Evolutionary conservation across 2,888 invertebrate genomes (phyloP).

Genomic region (Hecatera dysodea): DNA sequence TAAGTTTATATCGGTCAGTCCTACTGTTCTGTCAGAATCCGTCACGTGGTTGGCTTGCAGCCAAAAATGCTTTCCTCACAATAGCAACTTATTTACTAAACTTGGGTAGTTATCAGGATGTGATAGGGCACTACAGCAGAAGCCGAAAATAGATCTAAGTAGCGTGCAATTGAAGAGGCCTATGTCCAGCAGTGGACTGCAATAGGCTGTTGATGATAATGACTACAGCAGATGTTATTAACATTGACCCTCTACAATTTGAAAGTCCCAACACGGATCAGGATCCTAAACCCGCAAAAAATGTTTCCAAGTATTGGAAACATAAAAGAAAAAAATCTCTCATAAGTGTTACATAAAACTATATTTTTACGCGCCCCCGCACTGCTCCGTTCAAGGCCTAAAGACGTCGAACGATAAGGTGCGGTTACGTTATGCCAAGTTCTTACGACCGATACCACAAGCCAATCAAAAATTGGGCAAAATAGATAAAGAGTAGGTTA

Average conservation of each 20-base stretch:
- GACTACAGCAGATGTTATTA: no score
- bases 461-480: conserved; percentile 35
- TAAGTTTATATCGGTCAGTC: neutral
- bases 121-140: neutral
- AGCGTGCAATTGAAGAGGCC: no score
- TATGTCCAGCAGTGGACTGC: no score
- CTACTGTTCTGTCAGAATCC: conserved; percentile 4
- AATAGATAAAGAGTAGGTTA: conserved; percentile 32
- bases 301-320: neutral
- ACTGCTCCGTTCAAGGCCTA: conserved; percentile 48
- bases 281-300: neutral
- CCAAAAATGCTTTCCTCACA: conserved; percentile 26
- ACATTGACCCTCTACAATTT: neutral
- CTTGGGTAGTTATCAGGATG: neutral
- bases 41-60: neutral
- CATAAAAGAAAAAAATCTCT: conserved; percentile 1
- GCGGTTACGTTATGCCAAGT: conserved; percentile 52
- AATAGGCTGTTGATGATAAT: no score
- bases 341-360: conserved; percentile 37
- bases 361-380: conserved; percentile 25
- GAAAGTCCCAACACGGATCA: neutral
- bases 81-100: conserved; percentile 2
- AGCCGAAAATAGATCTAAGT: no score
- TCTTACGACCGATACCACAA: conserved; percentile 53
- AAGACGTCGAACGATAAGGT: conserved; percentile 56